Conservation (phyloP, 2,797 vertebrate genomes). For the Percopsis omiscomaycus region DNA sequence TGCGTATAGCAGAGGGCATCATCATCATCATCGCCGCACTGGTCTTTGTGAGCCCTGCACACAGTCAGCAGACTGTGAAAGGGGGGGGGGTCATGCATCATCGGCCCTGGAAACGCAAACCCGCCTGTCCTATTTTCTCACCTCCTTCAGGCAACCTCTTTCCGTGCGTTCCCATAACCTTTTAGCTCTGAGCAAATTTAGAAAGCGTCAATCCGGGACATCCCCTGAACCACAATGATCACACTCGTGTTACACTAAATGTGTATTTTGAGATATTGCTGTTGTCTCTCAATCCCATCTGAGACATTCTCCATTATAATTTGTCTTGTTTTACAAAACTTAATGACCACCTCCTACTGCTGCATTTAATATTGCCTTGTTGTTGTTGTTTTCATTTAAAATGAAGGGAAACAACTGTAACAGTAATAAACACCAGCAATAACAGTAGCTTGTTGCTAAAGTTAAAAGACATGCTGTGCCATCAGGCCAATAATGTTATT, state of each 20-base stretch:
- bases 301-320: constrained; percentile 3
- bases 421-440: constrained; percentile 40
- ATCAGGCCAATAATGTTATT: constrained; percentile 11
- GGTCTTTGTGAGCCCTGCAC: constrained; percentile 49
- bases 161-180: constrained; percentile 25
- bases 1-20: constrained; percentile 43
- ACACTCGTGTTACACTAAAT: background rate
- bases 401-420: constrained; percentile 47
- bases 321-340: constrained; percentile 2
- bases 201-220: background rate
- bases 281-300: constrained; percentile 4
- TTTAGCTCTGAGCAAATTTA: constrained; percentile 26
- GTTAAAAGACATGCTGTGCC: constrained; percentile 34
- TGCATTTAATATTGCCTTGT: constrained; percentile 12
- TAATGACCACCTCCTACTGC: constrained; percentile 42
- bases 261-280: constrained; percentile 23
- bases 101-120: constrained; percentile 61
- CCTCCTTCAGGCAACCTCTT: constrained; percentile 43
- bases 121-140: constrained; percentile 17
- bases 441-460: constrained; percentile 30
- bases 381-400: constrained; percentile 13
- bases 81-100: constrained; percentile 66
- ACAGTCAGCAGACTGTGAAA: constrained; percentile 72
- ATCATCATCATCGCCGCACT: constrained; percentile 42
- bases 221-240: background rate